These are phyloP conservation scores for Limenitis arthemis DNA, from an alignment of 2,888 invertebrate genomes.

Conservation along the genomic window DNA sequence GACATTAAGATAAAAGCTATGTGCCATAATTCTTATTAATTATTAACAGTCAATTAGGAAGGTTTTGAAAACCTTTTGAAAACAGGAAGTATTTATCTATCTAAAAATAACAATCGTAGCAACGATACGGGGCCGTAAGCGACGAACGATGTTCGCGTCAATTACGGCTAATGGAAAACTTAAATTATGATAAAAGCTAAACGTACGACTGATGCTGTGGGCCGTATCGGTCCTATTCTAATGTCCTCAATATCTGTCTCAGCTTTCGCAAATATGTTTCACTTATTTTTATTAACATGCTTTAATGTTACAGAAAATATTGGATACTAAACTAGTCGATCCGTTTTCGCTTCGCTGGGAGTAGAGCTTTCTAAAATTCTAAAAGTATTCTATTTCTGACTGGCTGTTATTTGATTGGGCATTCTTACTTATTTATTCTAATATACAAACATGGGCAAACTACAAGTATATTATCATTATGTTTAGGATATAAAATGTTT, in stretches of 20 bases:
- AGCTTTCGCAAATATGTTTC: not conserved
- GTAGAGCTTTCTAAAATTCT: too few relatives aligned
- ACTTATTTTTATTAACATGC: not conserved
- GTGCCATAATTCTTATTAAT: constrained; percentile 65
- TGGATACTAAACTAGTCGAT: too few relatives aligned
- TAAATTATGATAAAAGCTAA: constrained; percentile 72
- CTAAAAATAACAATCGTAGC: constrained; percentile 63
- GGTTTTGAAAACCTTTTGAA: constrained; percentile 51
- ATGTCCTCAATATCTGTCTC: constrained; percentile 11
- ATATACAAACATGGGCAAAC: too few relatives aligned
- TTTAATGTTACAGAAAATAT: too few relatives aligned
- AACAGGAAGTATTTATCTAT: constrained; percentile 67
- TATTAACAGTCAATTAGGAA: constrained; percentile 68
- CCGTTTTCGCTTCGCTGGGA: too few relatives aligned
- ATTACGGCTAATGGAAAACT: constrained; percentile 71
- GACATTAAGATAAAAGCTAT: constrained; percentile 67
- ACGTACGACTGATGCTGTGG: constrained; percentile 55
- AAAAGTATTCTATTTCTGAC: too few relatives aligned
- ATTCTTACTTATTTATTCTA: too few relatives aligned
- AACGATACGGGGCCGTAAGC: constrained; percentile 59
- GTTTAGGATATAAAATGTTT: too few relatives aligned
- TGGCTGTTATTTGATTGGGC: too few relatives aligned
- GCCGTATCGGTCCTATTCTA: constrained; percentile 31
- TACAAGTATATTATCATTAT: too few relatives aligned
- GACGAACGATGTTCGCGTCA: constrained; percentile 71